phyloP scores from a whole-genome alignment of 2,888 invertebrate genomes.

The Spicauda simplicius region DNA sequence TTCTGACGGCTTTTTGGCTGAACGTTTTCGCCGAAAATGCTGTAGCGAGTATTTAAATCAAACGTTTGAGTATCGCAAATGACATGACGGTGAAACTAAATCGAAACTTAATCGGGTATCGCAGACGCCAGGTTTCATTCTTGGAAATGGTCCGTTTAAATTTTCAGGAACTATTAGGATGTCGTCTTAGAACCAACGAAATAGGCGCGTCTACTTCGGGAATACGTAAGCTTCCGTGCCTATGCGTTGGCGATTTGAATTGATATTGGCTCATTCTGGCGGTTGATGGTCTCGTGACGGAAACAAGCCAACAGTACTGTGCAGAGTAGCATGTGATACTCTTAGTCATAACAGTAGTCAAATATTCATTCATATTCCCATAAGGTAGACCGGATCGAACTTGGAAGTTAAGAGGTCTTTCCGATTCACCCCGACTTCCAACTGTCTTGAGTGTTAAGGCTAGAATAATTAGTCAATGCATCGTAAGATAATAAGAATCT shows the following conservation, averaged over 20 bases:
- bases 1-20: not conserved
- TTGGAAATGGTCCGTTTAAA: not conserved
- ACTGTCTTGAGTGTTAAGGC: slow-evolving; percentile 65
- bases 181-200: not conserved
- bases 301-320: slow-evolving; percentile 60
- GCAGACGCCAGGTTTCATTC: not conserved
- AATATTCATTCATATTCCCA: slow-evolving; percentile 58
- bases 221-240: not conserved
- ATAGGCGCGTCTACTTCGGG: not conserved
- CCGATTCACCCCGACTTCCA: slow-evolving; percentile 68
- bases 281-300: slow-evolving; percentile 56
- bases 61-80: not conserved
- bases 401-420: slow-evolving; percentile 47
- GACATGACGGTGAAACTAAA: not conserved
- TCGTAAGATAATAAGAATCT: slow-evolving; percentile 79
- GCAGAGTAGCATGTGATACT: slow-evolving; percentile 82
- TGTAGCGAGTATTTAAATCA: not conserved
- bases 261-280: slow-evolving; percentile 1
- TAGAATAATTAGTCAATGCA: slow-evolving; percentile 79
- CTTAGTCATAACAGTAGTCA: slow-evolving; percentile 71
- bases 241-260: not conserved
- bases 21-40: slow-evolving; percentile 2
- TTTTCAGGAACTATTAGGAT: not conserved
- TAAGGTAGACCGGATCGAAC: slow-evolving; percentile 50
- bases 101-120: not conserved